Percentiles rank a stretch among this genome's conserved stretches.
Conservation (phyloP, 1,140 invertebrate species). For the Papilio aristodemus region DNA sequence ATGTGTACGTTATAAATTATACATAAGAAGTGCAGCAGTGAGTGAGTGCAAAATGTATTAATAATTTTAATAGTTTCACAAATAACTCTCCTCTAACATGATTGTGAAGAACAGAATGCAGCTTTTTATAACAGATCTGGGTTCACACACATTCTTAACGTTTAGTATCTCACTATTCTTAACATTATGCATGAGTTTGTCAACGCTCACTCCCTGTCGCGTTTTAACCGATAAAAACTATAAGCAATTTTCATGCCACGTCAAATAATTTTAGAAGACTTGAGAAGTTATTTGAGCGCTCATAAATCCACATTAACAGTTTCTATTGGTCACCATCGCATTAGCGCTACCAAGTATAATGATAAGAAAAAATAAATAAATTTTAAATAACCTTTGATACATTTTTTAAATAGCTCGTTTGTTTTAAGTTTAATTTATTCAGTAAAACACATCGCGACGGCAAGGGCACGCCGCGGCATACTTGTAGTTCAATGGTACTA, state of each 20-base stretch:
- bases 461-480: conserved; percentile 31
- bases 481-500: conserved; percentile 41
- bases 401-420: conserved; percentile 29
- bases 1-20: conserved; percentile 10
- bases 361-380: neutral
- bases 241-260: neutral
- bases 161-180: neutral
- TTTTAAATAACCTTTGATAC: neutral
- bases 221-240: neutral
- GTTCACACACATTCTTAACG: neutral
- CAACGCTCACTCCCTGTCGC: neutral
- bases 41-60: neutral
- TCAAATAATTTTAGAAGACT: neutral
- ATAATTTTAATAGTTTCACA: conserved; percentile 15
- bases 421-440: conserved; percentile 27
- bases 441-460: conserved; percentile 1
- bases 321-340: neutral
- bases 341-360: neutral
- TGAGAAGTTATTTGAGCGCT: neutral
- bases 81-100: neutral
- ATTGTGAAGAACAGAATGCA: neutral
- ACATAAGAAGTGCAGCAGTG: conserved; percentile 3
- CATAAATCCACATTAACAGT: neutral
- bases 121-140: neutral
- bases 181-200: neutral